Percentiles rank a stretch among this genome's conserved stretches.
These are phyloP conservation scores for Diploscapter pachys DNA, from an alignment of 1,140 invertebrate species.

Conservation along the genomic window DNA sequence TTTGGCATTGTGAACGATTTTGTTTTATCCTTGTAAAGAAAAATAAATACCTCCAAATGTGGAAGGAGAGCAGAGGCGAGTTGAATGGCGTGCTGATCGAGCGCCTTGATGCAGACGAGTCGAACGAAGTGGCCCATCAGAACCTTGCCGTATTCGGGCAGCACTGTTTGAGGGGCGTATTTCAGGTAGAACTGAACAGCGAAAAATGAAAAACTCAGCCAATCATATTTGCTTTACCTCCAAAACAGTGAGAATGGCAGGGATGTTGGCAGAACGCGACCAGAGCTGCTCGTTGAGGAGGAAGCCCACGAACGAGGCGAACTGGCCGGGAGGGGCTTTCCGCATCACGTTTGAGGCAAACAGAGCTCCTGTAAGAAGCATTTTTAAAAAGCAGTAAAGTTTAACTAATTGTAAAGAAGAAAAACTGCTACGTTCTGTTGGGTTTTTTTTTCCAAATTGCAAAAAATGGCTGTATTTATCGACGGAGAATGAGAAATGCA, in stretches of 20 bases:
- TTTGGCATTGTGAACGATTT: no score
- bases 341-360: constrained; percentile 5
- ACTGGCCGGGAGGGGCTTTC: constrained; percentile 11
- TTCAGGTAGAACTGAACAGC: constrained; percentile 4
- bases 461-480: no score
- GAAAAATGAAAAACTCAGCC: neutral
- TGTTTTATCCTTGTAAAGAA: no score
- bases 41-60: constrained; percentile 5
- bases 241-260: constrained; percentile 26
- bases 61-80: constrained; percentile 19
- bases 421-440: no score
- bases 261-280: constrained; percentile 21
- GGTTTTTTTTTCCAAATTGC: no score
- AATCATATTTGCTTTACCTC: constrained; percentile 9
- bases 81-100: constrained; percentile 29
- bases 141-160: neutral
- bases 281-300: constrained; percentile 25
- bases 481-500: no score
- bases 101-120: constrained; percentile 16
- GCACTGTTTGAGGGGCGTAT: neutral
- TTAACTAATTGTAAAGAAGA: no score
- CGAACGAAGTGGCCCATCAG: constrained; percentile 15
- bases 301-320: constrained; percentile 23
- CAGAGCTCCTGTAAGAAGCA: constrained; percentile 13
- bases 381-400: neutral